Conservation (phyloP, 2,888 invertebrate species). For the Eupithecia vulgata region DNA sequence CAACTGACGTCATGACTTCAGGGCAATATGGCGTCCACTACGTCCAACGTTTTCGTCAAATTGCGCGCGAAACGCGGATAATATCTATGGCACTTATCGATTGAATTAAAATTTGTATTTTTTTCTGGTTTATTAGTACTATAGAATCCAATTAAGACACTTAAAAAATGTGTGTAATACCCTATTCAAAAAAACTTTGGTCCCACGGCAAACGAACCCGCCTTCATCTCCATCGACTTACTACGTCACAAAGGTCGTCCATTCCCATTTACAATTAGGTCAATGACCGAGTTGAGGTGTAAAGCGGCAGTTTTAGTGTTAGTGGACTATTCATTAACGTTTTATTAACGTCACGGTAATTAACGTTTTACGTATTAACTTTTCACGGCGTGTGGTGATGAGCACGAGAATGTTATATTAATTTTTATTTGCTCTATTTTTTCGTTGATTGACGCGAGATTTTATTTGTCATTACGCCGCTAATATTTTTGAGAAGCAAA, state of each 20-base stretch:
- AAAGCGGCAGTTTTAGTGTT: background rate
- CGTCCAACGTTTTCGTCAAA: too few species aligned
- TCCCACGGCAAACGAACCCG: background rate
- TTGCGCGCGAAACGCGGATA: too few species aligned
- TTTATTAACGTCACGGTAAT: slow-evolving; percentile 1
- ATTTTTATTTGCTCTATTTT: background rate
- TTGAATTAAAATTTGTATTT: too few species aligned
- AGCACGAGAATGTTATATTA: background rate
- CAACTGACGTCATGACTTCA: too few species aligned
- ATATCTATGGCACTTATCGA: too few species aligned
- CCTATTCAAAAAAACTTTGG: background rate
- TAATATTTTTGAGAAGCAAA: too few species aligned
- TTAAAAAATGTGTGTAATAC: too few species aligned
- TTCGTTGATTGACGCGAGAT: background rate
- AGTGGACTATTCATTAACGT: background rate
- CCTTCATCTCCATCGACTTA: background rate
- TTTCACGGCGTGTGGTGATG: slow-evolving; percentile 3
- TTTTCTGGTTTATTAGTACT: too few species aligned
- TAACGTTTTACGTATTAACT: slow-evolving; percentile 5
- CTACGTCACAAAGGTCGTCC: background rate
- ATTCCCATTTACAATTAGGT: slow-evolving; percentile 1
- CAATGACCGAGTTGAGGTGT: background rate
- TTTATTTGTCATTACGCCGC: background rate
- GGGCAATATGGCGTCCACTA: too few species aligned
- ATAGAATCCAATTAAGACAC: too few species aligned